A percentile compares a stretch with the other conserved stretches of the same genome.
Evolutionary conservation across 2,888 invertebrate species (phyloP).

Genomic region (Zonitis immaculata): DNA sequence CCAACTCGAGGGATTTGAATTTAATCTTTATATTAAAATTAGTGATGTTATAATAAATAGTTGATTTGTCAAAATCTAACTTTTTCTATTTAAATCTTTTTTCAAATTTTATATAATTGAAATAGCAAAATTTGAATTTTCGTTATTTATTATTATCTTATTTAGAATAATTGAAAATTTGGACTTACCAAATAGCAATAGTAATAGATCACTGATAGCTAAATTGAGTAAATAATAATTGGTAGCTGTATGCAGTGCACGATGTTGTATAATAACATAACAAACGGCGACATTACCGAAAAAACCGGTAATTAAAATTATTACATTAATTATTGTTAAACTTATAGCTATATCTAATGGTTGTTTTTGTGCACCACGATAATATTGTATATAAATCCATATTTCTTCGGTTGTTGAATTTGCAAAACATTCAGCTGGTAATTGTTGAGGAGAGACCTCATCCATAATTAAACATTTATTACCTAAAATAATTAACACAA

Average conservation of each 20-base stretch:
- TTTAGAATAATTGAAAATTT: no score
- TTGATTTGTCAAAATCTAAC: no score
- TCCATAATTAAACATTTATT: neutral
- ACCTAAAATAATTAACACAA: no score
- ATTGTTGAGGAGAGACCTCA: neutral
- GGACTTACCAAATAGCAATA: constrained; percentile 74
- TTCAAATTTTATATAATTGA: no score
- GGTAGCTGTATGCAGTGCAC: constrained; percentile 83
- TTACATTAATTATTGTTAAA: constrained; percentile 65
- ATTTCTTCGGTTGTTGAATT: neutral
- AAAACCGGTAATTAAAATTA: constrained; percentile 78
- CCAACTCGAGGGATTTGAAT: no score
- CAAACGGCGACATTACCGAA: constrained; percentile 82
- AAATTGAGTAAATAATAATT: constrained; percentile 89
- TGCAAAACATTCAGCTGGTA: neutral
- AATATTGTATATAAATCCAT: constrained; percentile 33
- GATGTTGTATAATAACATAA: constrained; percentile 74
- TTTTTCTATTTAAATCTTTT: no score
- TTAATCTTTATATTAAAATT: no score
- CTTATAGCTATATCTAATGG: constrained; percentile 46
- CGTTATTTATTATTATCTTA: no score
- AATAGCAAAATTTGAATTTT: no score
- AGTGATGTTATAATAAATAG: no score
- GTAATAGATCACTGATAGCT: constrained; percentile 78
- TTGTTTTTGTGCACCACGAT: constrained; percentile 40